phyloP scores from a whole-genome alignment of 2,113 vertebrate species.

The Gila orcuttii region DNA sequence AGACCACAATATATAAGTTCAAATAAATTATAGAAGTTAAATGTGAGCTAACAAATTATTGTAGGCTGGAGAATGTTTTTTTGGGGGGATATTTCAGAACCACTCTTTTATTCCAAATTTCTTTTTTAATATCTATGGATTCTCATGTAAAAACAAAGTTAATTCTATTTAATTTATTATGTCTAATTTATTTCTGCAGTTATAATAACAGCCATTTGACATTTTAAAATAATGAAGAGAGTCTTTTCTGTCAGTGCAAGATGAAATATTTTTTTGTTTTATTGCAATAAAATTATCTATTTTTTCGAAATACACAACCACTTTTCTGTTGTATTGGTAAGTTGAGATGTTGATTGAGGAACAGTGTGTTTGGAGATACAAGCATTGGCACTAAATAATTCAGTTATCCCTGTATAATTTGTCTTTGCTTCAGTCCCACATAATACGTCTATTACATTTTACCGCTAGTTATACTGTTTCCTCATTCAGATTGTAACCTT shows the following conservation, averaged over 20 bases:
- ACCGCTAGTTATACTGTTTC: slow-evolving; percentile 31
- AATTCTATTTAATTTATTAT: background rate
- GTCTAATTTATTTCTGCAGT: background rate
- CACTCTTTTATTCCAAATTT: background rate
- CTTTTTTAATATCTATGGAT: background rate
- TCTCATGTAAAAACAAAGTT: background rate
- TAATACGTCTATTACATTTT: slow-evolving; percentile 46
- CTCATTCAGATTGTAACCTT: background rate
- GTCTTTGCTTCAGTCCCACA: slow-evolving; percentile 42
- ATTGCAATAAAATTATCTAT: background rate
- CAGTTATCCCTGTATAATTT: slow-evolving; percentile 51
- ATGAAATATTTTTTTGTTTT: background rate
- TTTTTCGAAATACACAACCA: background rate
- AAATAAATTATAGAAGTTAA: too few relatives aligned
- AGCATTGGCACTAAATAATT: slow-evolving; percentile 72
- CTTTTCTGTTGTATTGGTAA: slow-evolving; percentile 54
- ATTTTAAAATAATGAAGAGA: background rate
- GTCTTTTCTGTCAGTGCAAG: too few relatives aligned
- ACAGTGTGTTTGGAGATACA: slow-evolving; percentile 62
- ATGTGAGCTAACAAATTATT: background rate
- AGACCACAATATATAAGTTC: background rate
- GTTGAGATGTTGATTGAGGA: slow-evolving; percentile 65
- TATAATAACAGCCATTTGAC: background rate
- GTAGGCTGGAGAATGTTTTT: background rate
- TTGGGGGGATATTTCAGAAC: background rate